These are phyloP conservation scores for Panopea generosa DNA, from an alignment of 2,888 invertebrate species.

Conservation along the genomic window DNA sequence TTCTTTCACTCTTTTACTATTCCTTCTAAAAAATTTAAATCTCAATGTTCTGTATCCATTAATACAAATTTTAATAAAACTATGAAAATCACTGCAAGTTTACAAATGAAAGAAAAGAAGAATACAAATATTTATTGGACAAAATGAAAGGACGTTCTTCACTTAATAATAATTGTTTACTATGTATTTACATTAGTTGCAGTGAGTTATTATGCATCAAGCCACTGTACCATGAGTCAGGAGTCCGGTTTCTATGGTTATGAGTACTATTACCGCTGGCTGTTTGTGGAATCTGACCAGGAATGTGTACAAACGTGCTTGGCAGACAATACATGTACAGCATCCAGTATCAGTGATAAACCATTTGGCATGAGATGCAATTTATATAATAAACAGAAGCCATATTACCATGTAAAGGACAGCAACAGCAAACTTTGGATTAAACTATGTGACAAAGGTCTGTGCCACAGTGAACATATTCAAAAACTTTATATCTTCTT, in stretches of 20 bases:
- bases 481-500: too few relatives aligned
- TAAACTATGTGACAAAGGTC: conserved; percentile 11
- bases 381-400: conserved; percentile 12
- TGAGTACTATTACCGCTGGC: conserved; percentile 10
- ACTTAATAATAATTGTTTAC: too few relatives aligned
- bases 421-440: conserved; percentile 6
- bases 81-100: too few relatives aligned
- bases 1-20: too few relatives aligned
- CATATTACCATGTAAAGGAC: background rate
- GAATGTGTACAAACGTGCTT: conserved; percentile 11
- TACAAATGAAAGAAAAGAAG: too few relatives aligned
- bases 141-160: too few relatives aligned
- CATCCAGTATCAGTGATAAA: conserved; percentile 12
- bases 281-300: background rate
- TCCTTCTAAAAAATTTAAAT: too few relatives aligned
- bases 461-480: background rate
- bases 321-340: conserved; percentile 1
- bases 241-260: conserved; percentile 21
- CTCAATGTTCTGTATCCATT: too few relatives aligned
- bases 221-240: conserved; percentile 9
- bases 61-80: too few relatives aligned
- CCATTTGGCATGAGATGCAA: conserved; percentile 25
- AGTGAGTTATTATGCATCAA: too few relatives aligned
- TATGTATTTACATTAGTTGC: too few relatives aligned
- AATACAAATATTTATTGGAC: too few relatives aligned